These are phyloP conservation scores for Aulostomus chinensis DNA, from an alignment of 2,797 vertebrate species.

Conservation along the genomic window DNA sequence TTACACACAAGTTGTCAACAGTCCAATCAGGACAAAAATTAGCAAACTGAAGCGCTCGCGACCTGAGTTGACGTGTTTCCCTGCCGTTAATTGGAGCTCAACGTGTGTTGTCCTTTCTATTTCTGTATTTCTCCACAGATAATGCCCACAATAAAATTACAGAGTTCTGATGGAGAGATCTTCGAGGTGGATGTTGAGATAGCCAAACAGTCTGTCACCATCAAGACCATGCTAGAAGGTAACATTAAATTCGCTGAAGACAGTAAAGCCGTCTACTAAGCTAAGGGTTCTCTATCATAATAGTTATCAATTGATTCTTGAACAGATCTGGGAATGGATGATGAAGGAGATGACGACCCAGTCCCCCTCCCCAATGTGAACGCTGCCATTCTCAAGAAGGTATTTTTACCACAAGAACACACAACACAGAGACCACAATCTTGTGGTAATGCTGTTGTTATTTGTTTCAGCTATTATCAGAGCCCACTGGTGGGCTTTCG, in stretches of 20 bases:
- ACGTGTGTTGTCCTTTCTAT: too few relatives aligned
- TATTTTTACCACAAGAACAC: slow-evolving; percentile 41
- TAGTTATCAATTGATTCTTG: neutral
- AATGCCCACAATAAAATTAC: slow-evolving; percentile 98
- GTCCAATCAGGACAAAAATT: too few relatives aligned
- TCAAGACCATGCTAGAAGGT: slow-evolving; percentile 99
- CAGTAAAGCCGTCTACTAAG: too few relatives aligned
- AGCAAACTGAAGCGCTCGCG: neutral
- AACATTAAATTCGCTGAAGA: neutral
- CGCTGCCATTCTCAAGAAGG: slow-evolving; percentile 98
- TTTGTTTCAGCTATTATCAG: too few relatives aligned
- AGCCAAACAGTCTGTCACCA: slow-evolving; percentile 98
- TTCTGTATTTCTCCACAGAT: slow-evolving; percentile 68
- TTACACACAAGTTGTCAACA: too few relatives aligned
- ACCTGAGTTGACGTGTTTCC: neutral
- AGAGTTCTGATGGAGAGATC: slow-evolving; percentile 99
- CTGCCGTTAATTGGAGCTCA: too few relatives aligned
- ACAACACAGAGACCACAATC: too few relatives aligned
- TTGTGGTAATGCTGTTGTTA: too few relatives aligned
- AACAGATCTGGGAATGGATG: slow-evolving; percentile 98
- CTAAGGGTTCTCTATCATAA: neutral
- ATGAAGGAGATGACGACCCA: slow-evolving; percentile 98
- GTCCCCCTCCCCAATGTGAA: slow-evolving; percentile 99
- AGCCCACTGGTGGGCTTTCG: too few relatives aligned
- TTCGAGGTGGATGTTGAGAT: slow-evolving; percentile 99